Evolutionary conservation across 2,888 invertebrate genomes (phyloP), one percentile per base, ranked within the genome.

Genomic region (Deroplatys truncata): DNA sequence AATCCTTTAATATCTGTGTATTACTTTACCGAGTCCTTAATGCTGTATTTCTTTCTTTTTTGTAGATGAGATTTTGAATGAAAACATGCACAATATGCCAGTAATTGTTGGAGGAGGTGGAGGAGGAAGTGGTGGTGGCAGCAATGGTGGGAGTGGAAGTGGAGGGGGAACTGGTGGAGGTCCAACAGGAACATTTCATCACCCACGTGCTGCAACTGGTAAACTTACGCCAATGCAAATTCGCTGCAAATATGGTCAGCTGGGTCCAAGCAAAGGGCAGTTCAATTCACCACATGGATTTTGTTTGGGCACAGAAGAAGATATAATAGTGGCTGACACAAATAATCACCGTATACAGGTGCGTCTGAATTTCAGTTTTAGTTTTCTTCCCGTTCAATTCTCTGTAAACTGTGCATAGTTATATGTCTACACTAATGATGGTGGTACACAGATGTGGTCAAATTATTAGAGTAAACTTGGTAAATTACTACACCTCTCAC

Each of bases 251-350:
- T 99, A 99, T 94, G 99, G 99, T 20, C 98, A 98, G 92, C 95
- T 99, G 91, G 99, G 99, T 49, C 97, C 98, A 49, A 97, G 97
- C 91, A 98, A 98, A 93, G 97, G 98, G 29, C 98, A 99, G 94
- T 99, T 99, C 92, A 98, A 98, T 94, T 98, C 99, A 0, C 99
- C 99, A 0, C 99, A 99, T 93, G 99, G 99, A 85, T 99, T 99
- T 93, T 99, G 99, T 93, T 95, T 99, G 91, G 98, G 99, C 82
- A 95, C 97, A 88, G 98, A 98, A 92, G 98, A 99, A 93, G 98
- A 99, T 92, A 98, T 99, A 91, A 97, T 99, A 92, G 98, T 98
- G 13, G 98, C 98, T 2, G 99, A 99, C 93, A 99, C 99, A 72
- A 99, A 99, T 94, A 99, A 99, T 93, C 99, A 99, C 94, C 97